A percentile compares a stretch with the other conserved stretches of the same genome.
Evolutionary conservation across 2,113 vertebrate species (phyloP).

Genomic region (Rattus norvegicus): GRCr8 NC_086029.1:44280501-44281000

Average conservation of each 20-base stretch:
- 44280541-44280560: neutral
- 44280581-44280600: neutral
- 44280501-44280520: neutral
- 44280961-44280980: fast-evolving
- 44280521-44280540: no score
- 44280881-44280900: conserved; percentile 80
- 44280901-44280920: conserved; percentile 81
- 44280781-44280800: neutral
- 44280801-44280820: fast-evolving
- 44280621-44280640: neutral
- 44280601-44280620: neutral
- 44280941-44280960: neutral
- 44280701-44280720: no score
- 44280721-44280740: neutral
- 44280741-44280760: neutral
- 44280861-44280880: conserved; percentile 59
- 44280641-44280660: no score
- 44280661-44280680: fast-evolving
- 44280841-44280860: conserved; percentile 3
- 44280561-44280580: neutral
- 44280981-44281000: neutral
- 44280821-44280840: fast-evolving
- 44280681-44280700: neutral
- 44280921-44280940: conserved; percentile 82
- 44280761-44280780: conserved; percentile 61